A percentile compares a stretch with the other conserved stretches of the same genome.
phyloP scores from a whole-genome alignment of 2,888 invertebrate species.

The Melinaea marsaeus region DNA sequence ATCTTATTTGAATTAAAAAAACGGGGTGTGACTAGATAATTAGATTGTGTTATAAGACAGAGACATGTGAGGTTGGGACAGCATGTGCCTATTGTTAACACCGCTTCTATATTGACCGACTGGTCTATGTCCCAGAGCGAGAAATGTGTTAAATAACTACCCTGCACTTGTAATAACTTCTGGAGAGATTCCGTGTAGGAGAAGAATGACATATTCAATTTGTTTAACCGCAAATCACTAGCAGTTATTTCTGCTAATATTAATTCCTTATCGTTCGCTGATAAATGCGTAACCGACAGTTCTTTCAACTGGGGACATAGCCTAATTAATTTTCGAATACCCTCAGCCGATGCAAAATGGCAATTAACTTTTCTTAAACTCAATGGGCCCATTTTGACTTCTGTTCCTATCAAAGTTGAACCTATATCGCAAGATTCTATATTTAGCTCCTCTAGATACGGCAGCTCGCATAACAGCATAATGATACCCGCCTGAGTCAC shows the following conservation, averaged over 20 bases:
- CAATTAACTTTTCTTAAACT: slow-evolving; percentile 67
- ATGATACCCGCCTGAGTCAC: slow-evolving; percentile 70
- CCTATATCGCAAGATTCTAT: slow-evolving; percentile 75
- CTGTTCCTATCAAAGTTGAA: slow-evolving; percentile 63
- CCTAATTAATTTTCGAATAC: slow-evolving; percentile 62
- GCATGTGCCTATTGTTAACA: slow-evolving; percentile 57
- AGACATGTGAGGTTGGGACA: slow-evolving; percentile 66
- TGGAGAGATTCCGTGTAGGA: slow-evolving; percentile 63
- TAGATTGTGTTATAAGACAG: slow-evolving; percentile 68
- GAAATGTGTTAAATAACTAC: slow-evolving; percentile 65
- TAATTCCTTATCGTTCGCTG: slow-evolving; percentile 64
- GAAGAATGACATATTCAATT: slow-evolving; percentile 69
- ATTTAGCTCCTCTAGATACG: slow-evolving; percentile 63
- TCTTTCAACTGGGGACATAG: slow-evolving; percentile 67
- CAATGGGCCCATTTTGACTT: slow-evolving; percentile 58
- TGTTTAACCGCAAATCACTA: slow-evolving; percentile 57
- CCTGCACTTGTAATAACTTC: slow-evolving; percentile 59
- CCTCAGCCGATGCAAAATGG: slow-evolving; percentile 67
- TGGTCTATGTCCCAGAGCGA: slow-evolving; percentile 70
- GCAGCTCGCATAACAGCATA: slow-evolving; percentile 60
- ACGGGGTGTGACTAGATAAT: slow-evolving; percentile 55
- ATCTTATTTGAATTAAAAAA: slow-evolving; percentile 55
- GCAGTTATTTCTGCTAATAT: slow-evolving; percentile 61
- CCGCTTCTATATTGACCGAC: slow-evolving; percentile 58
- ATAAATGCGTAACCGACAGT: slow-evolving; percentile 66